These are phyloP conservation scores for Drosophila insularis DNA, from an alignment of 1,140 invertebrate species.

Conservation along the genomic window DNA sequence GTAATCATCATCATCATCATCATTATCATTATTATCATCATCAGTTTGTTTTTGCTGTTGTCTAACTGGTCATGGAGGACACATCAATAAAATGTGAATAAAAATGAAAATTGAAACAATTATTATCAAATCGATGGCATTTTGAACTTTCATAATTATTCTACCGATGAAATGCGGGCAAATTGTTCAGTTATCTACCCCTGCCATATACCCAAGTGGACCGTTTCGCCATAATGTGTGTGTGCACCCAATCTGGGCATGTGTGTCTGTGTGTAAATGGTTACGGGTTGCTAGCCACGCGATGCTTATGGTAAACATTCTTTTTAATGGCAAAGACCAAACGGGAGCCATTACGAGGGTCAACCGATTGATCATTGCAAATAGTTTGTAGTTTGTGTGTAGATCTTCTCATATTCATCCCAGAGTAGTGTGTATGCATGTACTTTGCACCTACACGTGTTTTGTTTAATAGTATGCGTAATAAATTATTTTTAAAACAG, in stretches of 20 bases:
- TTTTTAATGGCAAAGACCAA: too few relatives aligned
- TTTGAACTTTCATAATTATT: constrained; percentile 65
- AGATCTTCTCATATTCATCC: background rate
- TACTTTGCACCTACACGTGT: background rate
- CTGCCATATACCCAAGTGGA: background rate
- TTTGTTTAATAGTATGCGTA: background rate
- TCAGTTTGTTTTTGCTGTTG: background rate
- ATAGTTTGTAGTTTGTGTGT: too few relatives aligned
- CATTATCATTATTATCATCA: background rate
- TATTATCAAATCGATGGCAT: constrained; percentile 57
- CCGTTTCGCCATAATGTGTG: too few relatives aligned
- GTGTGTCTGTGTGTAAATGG: constrained; percentile 16
- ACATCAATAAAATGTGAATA: constrained; percentile 3
- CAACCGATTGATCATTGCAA: too few relatives aligned
- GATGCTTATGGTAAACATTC: too few relatives aligned
- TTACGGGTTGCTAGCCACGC: background rate
- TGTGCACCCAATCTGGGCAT: background rate
- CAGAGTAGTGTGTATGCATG: too few relatives aligned
- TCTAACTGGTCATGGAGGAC: background rate
- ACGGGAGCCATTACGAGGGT: too few relatives aligned
- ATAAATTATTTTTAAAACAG: background rate
- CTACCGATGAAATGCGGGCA: constrained; percentile 23
- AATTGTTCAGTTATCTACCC: background rate
- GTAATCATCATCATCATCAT: background rate
- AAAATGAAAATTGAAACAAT: constrained; percentile 37